Evolutionary conservation across 92 coral and sea anemone genomes (phyloP).

Genomic region (Bergia sp.): DNA sequence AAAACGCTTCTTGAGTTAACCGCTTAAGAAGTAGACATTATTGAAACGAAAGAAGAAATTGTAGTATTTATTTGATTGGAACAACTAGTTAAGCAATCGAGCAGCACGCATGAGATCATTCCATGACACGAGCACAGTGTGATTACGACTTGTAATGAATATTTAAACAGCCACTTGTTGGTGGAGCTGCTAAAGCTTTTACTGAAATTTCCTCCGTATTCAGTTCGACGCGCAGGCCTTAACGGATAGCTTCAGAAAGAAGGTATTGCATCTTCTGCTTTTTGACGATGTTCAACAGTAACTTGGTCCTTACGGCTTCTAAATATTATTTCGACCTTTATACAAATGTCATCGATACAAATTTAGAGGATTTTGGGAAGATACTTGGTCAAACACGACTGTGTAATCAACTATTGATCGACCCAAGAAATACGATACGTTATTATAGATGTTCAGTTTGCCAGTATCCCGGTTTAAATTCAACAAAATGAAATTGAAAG

Average conservation of each 20-base stretch:
- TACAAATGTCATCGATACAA: background rate
- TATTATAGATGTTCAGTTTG: no score
- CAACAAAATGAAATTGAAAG: background rate
- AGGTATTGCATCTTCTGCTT: constrained; percentile 42
- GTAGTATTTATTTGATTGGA: background rate
- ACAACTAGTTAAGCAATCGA: background rate
- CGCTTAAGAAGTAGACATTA: background rate
- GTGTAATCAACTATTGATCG: background rate
- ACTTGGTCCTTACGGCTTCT: no score
- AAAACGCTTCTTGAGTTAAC: background rate
- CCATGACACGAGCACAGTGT: constrained; percentile 13
- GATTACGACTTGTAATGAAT: constrained; percentile 13
- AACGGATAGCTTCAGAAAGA: constrained; percentile 61
- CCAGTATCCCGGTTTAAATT: background rate
- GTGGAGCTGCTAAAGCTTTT: constrained; percentile 69
- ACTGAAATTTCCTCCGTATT: constrained; percentile 70
- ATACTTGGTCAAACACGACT: background rate
- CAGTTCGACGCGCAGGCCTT: constrained; percentile 74
- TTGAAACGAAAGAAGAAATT: background rate
- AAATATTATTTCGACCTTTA: no score
- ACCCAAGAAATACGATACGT: no score
- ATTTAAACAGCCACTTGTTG: constrained; percentile 40
- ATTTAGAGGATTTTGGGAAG: background rate
- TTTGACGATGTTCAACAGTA: background rate
- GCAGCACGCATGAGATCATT: background rate